Evolutionary conservation across 2,888 invertebrate species (phyloP).

Genomic region (Drosophila neotestacea): DNA sequence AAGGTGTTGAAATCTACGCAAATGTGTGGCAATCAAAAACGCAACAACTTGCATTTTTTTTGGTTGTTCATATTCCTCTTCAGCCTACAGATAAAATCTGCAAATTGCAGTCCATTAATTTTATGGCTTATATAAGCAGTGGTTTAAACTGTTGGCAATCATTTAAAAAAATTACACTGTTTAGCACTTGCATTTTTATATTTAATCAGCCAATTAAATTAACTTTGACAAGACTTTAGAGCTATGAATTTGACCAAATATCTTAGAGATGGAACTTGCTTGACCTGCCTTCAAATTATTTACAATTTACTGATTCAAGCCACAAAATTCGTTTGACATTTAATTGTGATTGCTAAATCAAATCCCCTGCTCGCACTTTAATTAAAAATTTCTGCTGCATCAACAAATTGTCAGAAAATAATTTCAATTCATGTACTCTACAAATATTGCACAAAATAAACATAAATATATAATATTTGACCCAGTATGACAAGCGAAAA

Average conservation of each 20-base stretch:
- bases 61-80: constrained; percentile 1
- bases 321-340: constrained; percentile 2
- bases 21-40: constrained; percentile 47
- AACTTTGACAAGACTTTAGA: background rate
- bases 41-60: constrained; percentile 37
- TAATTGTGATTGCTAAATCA: background rate
- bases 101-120: constrained; percentile 44
- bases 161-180: constrained; percentile 1
- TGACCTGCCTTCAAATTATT: background rate
- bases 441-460: constrained; percentile 37
- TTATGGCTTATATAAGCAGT: constrained; percentile 34
- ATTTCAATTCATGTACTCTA: constrained; percentile 6
- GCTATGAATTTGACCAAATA: background rate
- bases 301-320: background rate
- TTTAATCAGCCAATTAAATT: constrained; percentile 10
- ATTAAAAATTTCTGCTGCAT: constrained; percentile 29
- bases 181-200: constrained; percentile 18
- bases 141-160: constrained; percentile 15
- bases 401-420: constrained; percentile 29
- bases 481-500: constrained; percentile 41
- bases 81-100: constrained; percentile 33
- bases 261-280: background rate
- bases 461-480: constrained; percentile 57
- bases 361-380: background rate
- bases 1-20: constrained; percentile 45